phyloP scores from a whole-genome alignment of 2,113 vertebrate genomes.

The Cyanistes caeruleus region DNA sequence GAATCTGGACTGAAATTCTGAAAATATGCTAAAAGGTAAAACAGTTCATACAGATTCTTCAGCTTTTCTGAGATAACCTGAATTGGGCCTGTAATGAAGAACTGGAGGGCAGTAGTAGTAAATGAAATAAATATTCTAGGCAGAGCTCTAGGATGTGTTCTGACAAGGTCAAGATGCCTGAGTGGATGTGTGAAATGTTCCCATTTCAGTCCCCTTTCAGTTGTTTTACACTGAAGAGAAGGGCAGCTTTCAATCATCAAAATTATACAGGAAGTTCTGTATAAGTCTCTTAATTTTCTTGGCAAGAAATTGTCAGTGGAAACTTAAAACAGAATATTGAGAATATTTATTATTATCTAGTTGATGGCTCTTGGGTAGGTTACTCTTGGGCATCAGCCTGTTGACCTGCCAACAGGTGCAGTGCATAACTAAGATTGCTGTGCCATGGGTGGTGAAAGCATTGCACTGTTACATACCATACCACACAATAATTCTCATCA shows the following conservation, averaged over 20 bases:
- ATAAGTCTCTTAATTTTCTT: background rate
- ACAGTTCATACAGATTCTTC: background rate
- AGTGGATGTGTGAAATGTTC: background rate
- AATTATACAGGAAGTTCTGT: background rate
- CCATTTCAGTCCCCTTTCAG: background rate
- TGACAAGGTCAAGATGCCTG: background rate
- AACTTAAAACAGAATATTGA: background rate
- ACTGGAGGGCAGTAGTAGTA: background rate
- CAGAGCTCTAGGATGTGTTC: background rate
- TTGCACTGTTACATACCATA: background rate
- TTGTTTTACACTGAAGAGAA: background rate
- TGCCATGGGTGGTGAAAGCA: background rate
- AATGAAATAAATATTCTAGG: background rate
- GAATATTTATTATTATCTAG: background rate
- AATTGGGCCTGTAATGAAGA: background rate
- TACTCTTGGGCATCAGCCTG: background rate
- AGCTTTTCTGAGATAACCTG: background rate
- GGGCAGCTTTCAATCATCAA: background rate
- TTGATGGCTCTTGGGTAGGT: background rate
- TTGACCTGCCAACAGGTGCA: background rate
- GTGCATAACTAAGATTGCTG: background rate
- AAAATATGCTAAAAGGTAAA: background rate
- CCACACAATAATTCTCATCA: background rate
- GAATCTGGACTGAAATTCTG: background rate
- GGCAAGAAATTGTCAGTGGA: background rate